Percentiles rank a stretch among this genome's conserved stretches.
These are phyloP conservation scores for Trachelipus rathkii DNA, from an alignment of 1,140 invertebrate species.

Conservation along the genomic window DNA sequence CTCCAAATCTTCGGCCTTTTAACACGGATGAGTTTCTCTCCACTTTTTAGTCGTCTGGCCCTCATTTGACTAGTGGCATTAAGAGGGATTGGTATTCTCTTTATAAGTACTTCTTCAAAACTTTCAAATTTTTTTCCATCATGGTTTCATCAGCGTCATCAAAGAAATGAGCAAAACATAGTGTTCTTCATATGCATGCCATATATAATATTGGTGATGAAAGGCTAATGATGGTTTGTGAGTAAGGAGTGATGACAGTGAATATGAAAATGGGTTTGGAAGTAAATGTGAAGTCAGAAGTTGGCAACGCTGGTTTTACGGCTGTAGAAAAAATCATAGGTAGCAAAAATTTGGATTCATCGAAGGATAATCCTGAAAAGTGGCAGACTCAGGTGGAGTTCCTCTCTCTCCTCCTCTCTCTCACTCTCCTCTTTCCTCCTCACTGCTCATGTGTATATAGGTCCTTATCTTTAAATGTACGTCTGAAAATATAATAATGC, in stretches of 20 bases:
- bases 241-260: too few relatives aligned
- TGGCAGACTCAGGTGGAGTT: background rate
- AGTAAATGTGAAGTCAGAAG: conserved; percentile 92
- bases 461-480: too few relatives aligned
- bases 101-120: conserved; percentile 69
- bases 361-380: background rate
- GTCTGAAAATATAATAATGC: too few relatives aligned
- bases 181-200: conserved; percentile 84
- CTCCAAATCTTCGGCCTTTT: conserved; percentile 84
- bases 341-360: conserved; percentile 52
- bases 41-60: conserved; percentile 81
- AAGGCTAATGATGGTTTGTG: too few relatives aligned
- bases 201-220: too few relatives aligned
- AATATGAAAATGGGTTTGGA: conserved; percentile 84
- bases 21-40: conserved; percentile 91
- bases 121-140: conserved; percentile 89
- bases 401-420: too few relatives aligned
- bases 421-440: too few relatives aligned
- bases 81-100: conserved; percentile 84
- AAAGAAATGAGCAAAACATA: conserved; percentile 79
- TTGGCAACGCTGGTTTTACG: conserved; percentile 91
- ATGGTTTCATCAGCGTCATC: conserved; percentile 85
- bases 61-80: conserved; percentile 83
- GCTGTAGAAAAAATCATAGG: conserved; percentile 73
- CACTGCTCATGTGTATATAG: too few relatives aligned